These are phyloP conservation scores for Chionomys nivalis DNA, from an alignment of 2,113 vertebrate genomes.

Conservation along the genomic window DNA sequence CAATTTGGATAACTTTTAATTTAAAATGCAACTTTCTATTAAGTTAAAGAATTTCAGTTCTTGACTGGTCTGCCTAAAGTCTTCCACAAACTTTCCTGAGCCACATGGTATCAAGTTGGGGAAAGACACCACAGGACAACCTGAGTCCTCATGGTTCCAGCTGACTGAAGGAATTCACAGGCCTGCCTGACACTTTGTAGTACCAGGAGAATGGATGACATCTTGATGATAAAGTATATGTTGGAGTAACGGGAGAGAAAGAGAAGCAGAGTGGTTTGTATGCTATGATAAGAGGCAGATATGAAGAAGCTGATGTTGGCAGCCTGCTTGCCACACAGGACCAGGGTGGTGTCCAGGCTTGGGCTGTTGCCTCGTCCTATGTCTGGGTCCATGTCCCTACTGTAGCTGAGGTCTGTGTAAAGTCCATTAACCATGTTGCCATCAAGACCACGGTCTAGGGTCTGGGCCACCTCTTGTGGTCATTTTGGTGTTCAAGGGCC, in stretches of 20 bases:
- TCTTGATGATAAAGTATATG: neutral
- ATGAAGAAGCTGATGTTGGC: neutral
- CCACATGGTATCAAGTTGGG: neutral
- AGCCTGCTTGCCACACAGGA: neutral
- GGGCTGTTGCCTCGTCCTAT: neutral
- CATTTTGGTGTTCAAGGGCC: neutral
- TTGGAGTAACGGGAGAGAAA: neutral
- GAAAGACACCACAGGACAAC: neutral
- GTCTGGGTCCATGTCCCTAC: neutral
- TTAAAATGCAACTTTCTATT: neutral
- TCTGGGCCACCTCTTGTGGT: neutral
- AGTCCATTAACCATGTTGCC: neutral
- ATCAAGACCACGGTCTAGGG: neutral
- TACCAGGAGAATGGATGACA: neutral
- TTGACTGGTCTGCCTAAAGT: neutral
- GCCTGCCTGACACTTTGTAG: neutral
- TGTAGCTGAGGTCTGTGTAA: neutral
- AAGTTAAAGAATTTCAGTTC: neutral
- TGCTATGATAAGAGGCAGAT: neutral
- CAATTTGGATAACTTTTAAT: conserved; percentile 12
- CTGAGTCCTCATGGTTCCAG: neutral
- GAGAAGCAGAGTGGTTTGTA: neutral
- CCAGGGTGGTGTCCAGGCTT: neutral
- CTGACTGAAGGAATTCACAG: neutral
- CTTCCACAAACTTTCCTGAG: neutral